phyloP scores from a whole-genome alignment of 2,797 vertebrate species.

The Clarias laeviceps region DNA sequence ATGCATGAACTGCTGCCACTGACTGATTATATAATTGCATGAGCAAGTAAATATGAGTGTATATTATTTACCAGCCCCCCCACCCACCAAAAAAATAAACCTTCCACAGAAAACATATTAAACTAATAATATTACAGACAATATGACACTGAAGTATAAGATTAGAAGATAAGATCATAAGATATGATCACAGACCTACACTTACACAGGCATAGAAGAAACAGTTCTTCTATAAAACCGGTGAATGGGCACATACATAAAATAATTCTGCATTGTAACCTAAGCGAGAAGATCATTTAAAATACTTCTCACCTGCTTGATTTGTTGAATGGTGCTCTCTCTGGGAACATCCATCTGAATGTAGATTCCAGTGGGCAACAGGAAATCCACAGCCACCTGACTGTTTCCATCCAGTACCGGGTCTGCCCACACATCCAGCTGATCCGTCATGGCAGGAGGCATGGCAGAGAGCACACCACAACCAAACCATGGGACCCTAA shows the following conservation, averaged over 20 bases:
- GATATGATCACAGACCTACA: neutral
- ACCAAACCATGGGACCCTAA: conserved; percentile 90
- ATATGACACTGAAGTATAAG: neutral
- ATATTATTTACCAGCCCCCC: neutral
- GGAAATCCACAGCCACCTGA: conserved; percentile 90
- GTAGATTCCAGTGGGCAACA: conserved; percentile 96
- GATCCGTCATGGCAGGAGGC: conserved; percentile 98
- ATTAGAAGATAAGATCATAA: too few species aligned
- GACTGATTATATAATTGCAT: neutral
- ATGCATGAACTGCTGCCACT: neutral
- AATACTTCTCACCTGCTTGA: conserved; percentile 85
- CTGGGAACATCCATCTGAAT: conserved; percentile 94
- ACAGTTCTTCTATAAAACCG: neutral
- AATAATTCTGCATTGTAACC: neutral
- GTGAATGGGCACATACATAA: neutral
- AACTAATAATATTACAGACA: neutral
- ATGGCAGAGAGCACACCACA: conserved; percentile 83
- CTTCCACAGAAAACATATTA: neutral
- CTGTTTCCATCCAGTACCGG: conserved; percentile 82
- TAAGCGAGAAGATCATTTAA: neutral
- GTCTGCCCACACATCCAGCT: conserved; percentile 96
- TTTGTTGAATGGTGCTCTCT: conserved; percentile 92
- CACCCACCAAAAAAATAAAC: too few species aligned
- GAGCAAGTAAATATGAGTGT: neutral
- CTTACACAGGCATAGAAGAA: neutral